Conservation (phyloP, 2,113 vertebrate species). For the Diadophis punctatus region DNA sequence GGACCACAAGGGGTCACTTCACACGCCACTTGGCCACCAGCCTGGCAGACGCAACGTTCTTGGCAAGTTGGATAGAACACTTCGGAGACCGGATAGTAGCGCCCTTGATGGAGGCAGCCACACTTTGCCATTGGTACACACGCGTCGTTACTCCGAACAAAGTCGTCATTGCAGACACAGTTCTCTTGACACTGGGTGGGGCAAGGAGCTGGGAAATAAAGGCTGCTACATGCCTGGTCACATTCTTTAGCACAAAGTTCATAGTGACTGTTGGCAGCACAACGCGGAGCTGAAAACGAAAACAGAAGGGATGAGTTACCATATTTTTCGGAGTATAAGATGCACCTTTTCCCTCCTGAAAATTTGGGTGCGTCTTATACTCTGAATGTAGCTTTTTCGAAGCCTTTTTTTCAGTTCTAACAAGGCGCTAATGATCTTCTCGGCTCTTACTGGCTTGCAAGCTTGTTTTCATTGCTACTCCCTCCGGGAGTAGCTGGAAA, state of each 20-base stretch:
- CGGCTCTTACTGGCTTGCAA: no score
- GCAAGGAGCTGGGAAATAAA: slow-evolving; percentile 57
- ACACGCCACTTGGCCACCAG: slow-evolving; percentile 47
- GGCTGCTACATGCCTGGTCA: slow-evolving; percentile 66
- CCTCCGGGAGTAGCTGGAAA: no score
- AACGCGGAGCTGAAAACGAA: slow-evolving; percentile 60
- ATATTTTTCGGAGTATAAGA: no score
- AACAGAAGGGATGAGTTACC: neutral
- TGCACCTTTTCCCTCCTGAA: no score
- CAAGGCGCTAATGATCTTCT: no score
- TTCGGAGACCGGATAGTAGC: slow-evolving; percentile 66
- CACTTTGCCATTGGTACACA: slow-evolving; percentile 74
- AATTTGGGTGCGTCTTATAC: no score
- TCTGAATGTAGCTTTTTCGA: no score
- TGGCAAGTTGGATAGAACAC: slow-evolving; percentile 60
- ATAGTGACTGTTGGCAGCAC: slow-evolving; percentile 74
- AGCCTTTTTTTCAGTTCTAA: no score
- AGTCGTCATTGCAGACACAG: slow-evolving; percentile 74
- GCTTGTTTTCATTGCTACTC: no score
- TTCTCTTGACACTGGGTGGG: slow-evolving; percentile 60
- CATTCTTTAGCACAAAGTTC: slow-evolving; percentile 63
- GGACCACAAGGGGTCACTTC: slow-evolving; percentile 34
- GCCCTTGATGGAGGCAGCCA: slow-evolving; percentile 69
- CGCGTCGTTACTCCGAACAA: slow-evolving; percentile 59
- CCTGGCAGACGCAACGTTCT: slow-evolving; percentile 46